Base-by-base conservation (phyloP, 1,140 invertebrate species). In the Brachionus calyciflorus region DNA sequence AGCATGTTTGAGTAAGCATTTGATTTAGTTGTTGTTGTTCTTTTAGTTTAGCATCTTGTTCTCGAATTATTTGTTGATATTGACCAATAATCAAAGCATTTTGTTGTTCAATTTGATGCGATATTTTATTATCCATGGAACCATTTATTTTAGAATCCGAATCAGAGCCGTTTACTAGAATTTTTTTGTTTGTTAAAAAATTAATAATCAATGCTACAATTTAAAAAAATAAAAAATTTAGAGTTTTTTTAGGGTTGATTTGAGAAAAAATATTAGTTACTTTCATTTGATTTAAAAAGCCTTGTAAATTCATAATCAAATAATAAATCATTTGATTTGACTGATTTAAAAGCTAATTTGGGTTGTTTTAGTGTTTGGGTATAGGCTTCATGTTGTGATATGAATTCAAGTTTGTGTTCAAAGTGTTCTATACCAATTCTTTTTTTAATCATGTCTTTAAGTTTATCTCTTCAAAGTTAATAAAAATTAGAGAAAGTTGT, bases 261-360 rank as follows among this genome's bases (percentile, higher is more conserved):
- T 17, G n/a, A 3, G n/a, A 14, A 57, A 12, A 44, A 65, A 77
- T n/a, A 28, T n/a, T 19, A 21, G 6, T 24, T 60, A 86, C 86
- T 84, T 83, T 87, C 87, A 77, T 86, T 77, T 41, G 77, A 78
- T 80, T 87, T 87, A 79, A 86, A 92, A 10, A 96, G 84, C 81
- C 90, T 90, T 81, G 93, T 96, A 86, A 98, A 99, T 84, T 97
- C 92, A 84, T 93, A 93, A 84, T 99, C 96, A 65, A 98, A 88
- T 26, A 96, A 86, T 19, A 98, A 87, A 79, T 97, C 93, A 10
- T 86, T 86, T 5, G 92, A 86, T 78, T 89, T 85, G 3, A 41
- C 24, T 37, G 49, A 82, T 82, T 90, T 91, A 12, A 89, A 90
- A 40, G 89, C 87, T 3, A 93, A 88, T 83, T 98, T 93, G 1